Percentiles rank a stretch among this genome's conserved stretches.
Evolutionary conservation across 2,797 vertebrate species (phyloP).

Genomic region (Megalops cyprinoides): DNA sequence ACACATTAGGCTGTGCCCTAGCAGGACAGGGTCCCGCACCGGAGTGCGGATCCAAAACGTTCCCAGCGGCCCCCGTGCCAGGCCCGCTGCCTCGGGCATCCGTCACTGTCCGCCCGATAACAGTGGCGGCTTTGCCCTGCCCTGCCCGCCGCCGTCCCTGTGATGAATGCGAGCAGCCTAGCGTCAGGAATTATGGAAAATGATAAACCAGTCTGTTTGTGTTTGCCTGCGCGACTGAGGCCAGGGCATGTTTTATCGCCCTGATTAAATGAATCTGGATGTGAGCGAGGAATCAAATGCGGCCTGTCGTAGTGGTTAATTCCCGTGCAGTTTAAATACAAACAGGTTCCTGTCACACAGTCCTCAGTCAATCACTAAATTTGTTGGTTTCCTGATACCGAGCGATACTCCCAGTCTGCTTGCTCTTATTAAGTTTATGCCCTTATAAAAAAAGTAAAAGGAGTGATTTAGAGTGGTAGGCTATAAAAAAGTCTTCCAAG

Average conservation of each 20-base stretch:
- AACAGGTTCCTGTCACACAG: too few species aligned
- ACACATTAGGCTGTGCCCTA: slow-evolving; percentile 20
- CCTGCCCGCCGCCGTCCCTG: slow-evolving; percentile 19
- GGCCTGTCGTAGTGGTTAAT: slow-evolving; percentile 6
- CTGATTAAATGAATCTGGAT: slow-evolving; percentile 37
- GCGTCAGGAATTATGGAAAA: slow-evolving; percentile 31
- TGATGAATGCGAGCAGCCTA: slow-evolving; percentile 29
- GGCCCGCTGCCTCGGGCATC: slow-evolving; percentile 28
- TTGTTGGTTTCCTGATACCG: background rate
- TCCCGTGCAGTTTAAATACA: too few species aligned
- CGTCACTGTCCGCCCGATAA: slow-evolving; percentile 36
- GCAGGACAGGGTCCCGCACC: background rate
- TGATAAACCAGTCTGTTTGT: slow-evolving; percentile 44
- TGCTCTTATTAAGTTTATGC: background rate
- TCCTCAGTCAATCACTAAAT: background rate
- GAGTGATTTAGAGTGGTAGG: background rate
- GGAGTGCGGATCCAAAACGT: slow-evolving; percentile 11
- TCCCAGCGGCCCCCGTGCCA: background rate
- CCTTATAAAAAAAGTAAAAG: background rate
- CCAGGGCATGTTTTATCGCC: slow-evolving; percentile 33
- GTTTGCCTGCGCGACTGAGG: slow-evolving; percentile 25
- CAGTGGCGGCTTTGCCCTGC: slow-evolving; percentile 19
- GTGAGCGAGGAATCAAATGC: slow-evolving; percentile 23
- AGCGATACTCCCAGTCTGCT: background rate
- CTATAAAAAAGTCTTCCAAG: background rate